Conservation (phyloP, 2,113 vertebrate species). For the Prunella himalayana region DNA sequence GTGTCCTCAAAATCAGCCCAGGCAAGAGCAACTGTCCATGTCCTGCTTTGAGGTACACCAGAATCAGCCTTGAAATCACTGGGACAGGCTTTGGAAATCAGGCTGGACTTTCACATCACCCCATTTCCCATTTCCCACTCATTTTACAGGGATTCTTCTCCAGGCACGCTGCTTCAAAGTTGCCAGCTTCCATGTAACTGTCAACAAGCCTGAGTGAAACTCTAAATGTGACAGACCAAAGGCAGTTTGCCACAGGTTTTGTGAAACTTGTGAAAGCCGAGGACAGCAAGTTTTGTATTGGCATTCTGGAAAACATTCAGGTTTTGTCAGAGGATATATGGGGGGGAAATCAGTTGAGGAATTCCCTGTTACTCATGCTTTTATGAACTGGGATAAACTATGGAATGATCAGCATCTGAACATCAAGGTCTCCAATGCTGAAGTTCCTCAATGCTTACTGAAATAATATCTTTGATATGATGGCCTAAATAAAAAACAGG, state of each 20-base stretch:
- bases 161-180: slow-evolving; percentile 20
- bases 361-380: slow-evolving; percentile 43
- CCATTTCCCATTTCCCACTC: background rate
- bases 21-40: background rate
- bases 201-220: slow-evolving; percentile 37
- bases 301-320: slow-evolving; percentile 56
- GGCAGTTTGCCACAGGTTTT: slow-evolving; percentile 59
- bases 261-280: slow-evolving; percentile 57
- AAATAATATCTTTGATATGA: background rate
- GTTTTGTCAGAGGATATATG: slow-evolving; percentile 38
- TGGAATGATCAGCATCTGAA: background rate
- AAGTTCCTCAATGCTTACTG: background rate
- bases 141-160: slow-evolving; percentile 19
- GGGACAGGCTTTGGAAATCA: slow-evolving; percentile 54
- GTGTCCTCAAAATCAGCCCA: background rate
- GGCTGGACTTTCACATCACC: slow-evolving; percentile 38
- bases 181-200: slow-evolving; percentile 33
- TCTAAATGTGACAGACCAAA: slow-evolving; percentile 49
- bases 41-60: slow-evolving; percentile 36
- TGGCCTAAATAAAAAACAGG: background rate
- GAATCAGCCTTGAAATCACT: background rate
- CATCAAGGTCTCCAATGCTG: background rate
- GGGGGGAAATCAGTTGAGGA: slow-evolving; percentile 24
- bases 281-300: slow-evolving; percentile 58
- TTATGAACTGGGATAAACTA: slow-evolving; percentile 56